Conservation (phyloP, 2,888 invertebrate genomes). For the Ormyrus nitidulus region DNA sequence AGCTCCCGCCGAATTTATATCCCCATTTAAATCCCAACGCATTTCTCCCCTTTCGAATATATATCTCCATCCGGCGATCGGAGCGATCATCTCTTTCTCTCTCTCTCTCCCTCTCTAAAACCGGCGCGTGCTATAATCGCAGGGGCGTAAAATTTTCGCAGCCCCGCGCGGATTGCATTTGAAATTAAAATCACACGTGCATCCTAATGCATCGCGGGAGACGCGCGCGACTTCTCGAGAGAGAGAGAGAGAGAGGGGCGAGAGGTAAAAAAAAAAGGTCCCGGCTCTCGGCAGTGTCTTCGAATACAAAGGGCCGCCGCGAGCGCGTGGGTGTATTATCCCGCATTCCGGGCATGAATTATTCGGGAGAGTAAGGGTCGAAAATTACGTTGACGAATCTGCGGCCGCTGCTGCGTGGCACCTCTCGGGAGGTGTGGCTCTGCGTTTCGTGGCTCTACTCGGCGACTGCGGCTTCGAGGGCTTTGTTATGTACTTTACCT, state of each 20-base stretch:
- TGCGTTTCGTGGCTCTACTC: neutral
- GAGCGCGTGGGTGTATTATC: constrained; percentile 47
- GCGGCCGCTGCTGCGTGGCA: neutral
- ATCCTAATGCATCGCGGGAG: neutral
- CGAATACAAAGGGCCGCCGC: constrained; percentile 34
- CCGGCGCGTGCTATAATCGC: neutral
- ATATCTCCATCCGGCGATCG: no score
- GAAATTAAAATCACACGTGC: constrained; percentile 34
- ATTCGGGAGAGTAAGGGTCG: constrained; percentile 37
- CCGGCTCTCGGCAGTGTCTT: neutral
- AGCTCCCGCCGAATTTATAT: no score
- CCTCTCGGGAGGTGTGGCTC: neutral
- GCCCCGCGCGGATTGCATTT: constrained; percentile 11
- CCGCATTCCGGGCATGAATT: constrained; percentile 54
- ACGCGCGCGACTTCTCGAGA: no score
- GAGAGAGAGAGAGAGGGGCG: no score
- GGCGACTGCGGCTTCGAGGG: neutral
- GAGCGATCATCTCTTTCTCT: no score
- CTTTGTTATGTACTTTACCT: neutral
- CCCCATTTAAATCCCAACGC: no score
- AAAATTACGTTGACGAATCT: constrained; percentile 15
- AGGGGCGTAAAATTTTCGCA: no score
- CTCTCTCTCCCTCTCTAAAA: no score
- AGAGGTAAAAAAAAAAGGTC: no score
- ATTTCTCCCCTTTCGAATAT: no score